Conservation (phyloP, 2,888 invertebrate genomes). For the Stramonita haemastoma region DNA sequence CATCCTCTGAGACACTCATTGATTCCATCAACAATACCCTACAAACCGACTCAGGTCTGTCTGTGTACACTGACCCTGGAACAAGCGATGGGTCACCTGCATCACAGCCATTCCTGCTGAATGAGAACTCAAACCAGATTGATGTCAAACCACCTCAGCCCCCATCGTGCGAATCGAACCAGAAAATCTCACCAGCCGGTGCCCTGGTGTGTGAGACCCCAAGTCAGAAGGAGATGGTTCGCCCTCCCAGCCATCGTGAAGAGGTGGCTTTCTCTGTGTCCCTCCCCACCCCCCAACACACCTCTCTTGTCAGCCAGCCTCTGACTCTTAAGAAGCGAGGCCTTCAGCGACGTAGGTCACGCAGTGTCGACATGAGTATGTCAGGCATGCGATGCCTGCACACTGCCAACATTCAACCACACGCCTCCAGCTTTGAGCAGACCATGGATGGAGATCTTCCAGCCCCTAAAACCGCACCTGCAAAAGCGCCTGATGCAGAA, state of each 20-base stretch:
- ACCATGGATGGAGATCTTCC: background rate
- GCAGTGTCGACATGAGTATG: slow-evolving; percentile 4
- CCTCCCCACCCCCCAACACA: background rate
- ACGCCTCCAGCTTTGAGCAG: background rate
- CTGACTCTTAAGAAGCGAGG: background rate
- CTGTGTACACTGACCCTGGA: no score
- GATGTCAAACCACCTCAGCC: no score
- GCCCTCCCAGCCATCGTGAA: background rate
- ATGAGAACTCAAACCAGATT: no score
- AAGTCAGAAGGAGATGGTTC: background rate
- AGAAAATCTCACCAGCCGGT: background rate
- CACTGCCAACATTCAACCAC: background rate
- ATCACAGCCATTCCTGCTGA: no score
- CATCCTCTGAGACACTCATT: no score
- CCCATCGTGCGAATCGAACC: no score
- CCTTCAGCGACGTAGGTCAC: slow-evolving; percentile 13
- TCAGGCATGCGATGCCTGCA: background rate
- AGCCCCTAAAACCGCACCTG: background rate
- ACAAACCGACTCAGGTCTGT: no score
- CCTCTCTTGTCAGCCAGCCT: background rate
- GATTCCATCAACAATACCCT: no score
- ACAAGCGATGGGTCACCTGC: no score
- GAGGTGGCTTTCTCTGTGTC: slow-evolving; percentile 5
- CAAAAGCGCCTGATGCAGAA: background rate
- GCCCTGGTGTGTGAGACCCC: background rate